A percentile compares a stretch with the other conserved stretches of the same genome.
Conservation (phyloP, 2,113 vertebrate genomes). For the Tupaia chinensis region DNA sequence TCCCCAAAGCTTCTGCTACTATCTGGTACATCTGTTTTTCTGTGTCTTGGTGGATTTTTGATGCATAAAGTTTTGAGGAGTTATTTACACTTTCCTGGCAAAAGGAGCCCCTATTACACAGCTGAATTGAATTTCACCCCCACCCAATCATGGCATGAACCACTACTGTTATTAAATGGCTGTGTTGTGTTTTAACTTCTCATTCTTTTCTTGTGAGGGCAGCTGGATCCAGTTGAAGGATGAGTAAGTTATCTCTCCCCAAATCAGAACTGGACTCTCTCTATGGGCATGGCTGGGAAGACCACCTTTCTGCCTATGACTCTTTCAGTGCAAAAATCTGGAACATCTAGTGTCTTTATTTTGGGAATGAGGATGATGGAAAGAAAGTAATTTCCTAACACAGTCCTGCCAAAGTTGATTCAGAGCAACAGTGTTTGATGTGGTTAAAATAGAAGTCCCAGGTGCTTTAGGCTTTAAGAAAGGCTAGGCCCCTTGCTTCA, state of each 20-base stretch:
- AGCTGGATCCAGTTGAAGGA: conserved; percentile 4
- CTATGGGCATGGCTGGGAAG: not conserved
- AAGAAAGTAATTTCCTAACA: conserved; percentile 67
- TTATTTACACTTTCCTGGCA: not conserved
- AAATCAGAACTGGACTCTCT: conserved; percentile 22
- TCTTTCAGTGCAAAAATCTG: conserved; percentile 31
- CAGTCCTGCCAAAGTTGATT: conserved; percentile 58
- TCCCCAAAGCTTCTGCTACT: conserved; percentile 8
- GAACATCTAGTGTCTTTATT: conserved; percentile 59
- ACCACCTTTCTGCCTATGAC: not conserved
- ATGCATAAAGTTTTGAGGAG: not conserved
- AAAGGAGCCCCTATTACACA: conserved; percentile 41
- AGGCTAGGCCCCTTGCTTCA: conserved; percentile 1
- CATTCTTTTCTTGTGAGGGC: conserved; percentile 21
- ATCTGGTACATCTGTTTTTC: not conserved
- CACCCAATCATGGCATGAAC: not conserved
- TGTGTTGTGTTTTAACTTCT: conserved; percentile 38
- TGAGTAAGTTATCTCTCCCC: not conserved
- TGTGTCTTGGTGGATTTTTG: not conserved
- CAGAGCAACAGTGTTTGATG: conserved; percentile 69
- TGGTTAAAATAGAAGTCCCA: conserved; percentile 72
- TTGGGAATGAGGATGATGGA: not conserved
- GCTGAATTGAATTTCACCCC: conserved; percentile 21
- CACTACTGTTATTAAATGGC: conserved; percentile 45
- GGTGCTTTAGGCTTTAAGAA: conserved; percentile 67